Conservation (phyloP, 2,888 invertebrate species). For the Unio delphinus region DNA sequence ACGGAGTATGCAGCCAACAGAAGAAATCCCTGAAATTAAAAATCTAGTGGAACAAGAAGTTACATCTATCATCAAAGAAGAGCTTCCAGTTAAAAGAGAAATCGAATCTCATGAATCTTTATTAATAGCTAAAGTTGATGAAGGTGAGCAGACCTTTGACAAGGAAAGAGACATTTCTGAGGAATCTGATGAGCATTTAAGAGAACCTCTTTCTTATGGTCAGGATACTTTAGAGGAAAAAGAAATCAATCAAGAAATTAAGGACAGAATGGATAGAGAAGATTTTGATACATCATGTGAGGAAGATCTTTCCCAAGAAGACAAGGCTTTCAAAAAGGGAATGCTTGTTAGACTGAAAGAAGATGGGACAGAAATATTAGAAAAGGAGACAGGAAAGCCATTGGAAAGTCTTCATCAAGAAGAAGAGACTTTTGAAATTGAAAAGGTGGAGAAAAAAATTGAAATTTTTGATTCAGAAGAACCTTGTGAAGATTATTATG, state of each 20-base stretch:
- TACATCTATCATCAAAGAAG: too few relatives aligned
- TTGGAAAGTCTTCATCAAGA: not conserved
- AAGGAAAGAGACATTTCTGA: too few relatives aligned
- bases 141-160: too few relatives aligned
- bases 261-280: constrained; percentile 1
- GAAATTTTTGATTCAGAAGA: not conserved
- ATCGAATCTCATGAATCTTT: too few relatives aligned
- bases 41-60: too few relatives aligned
- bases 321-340: constrained; percentile 15
- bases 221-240: constrained; percentile 1
- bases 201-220: too few relatives aligned
- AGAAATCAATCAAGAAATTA: not conserved
- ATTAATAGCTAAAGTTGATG: too few relatives aligned
- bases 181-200: too few relatives aligned
- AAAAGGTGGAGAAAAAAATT: not conserved
- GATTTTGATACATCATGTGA: constrained; percentile 1
- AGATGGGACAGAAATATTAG: constrained; percentile 11
- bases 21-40: too few relatives aligned
- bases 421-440: not conserved
- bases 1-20: too few relatives aligned
- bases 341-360: constrained; percentile 8
- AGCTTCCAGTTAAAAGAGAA: too few relatives aligned
- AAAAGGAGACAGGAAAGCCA: not conserved
- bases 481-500: not conserved
- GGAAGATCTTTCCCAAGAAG: constrained; percentile 6